Evolutionary conservation across 2,888 invertebrate species (phyloP), one percentile per base, ranked within the genome.

Genomic region (Eilema griseolum): DNA sequence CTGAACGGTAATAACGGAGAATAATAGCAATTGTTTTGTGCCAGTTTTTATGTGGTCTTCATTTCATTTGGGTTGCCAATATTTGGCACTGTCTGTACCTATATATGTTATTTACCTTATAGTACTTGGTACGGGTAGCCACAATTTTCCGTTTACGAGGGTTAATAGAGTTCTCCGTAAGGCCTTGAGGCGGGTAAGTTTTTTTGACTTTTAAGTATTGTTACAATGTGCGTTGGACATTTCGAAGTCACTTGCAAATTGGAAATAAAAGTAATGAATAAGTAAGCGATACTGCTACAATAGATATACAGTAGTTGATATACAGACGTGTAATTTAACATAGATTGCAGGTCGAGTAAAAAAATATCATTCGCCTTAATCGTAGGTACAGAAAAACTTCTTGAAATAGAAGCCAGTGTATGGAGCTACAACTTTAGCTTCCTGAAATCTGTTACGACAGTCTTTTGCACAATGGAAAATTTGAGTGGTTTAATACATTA

Each of bases 1-100:
- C 93, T 94, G 93, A 90, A 92, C 92, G 86, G 91, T 90, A 92
- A 93, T 93, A 93, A 93, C 92, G 89, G 90, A 91, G 92, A 93
- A 90, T 91, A 91, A 93, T 92, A 91, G 92, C 92, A 87, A 91
- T 90, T 91, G 92, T 92, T 91, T 90, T 89, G 89, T 84, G 87
- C 85, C 90, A 87, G 87, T 92, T 93, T 92, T 93, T 93, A 93
- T 93, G 84, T 91, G 85, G 89, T 87, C 90, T 92, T 92, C 91
- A 93, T 92, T 93, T 82, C 77, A 80, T 82, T 82, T 76, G 72
- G 76, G 77, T 73, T 76, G 80, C 76, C 80, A 80, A 80, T 82
- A 79, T 80, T 79, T 78, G 78, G 77, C 61, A 72, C 68, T 79
- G 69, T 72, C 62, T 66, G 52, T 57, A 11, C 46, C n/a, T 70